Evolutionary conservation across 2,888 invertebrate genomes (phyloP), one percentile per base, ranked within the genome.

Genomic region (Oithona nana): DNA sequence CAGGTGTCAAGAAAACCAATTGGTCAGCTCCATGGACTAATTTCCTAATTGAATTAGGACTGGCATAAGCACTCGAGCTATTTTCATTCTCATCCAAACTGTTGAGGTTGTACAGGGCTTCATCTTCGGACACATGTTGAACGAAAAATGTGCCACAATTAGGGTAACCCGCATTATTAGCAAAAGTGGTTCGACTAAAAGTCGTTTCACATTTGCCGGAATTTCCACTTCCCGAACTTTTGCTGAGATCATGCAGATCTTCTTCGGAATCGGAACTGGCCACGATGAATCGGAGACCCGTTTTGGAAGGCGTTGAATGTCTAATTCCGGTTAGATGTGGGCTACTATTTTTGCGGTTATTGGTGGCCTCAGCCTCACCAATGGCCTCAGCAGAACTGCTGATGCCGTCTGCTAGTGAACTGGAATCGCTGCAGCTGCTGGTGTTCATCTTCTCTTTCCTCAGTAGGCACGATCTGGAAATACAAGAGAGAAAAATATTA

Each of bases 121-220:
- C 57, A 2, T 57, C 57, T 13, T 57, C 57, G 28, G 57, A 57
- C 1, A 57, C 29, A 29, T 57, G 57, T 29, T 57, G 57, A 13
- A 57, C 24, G 20, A 57, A 57, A 29, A 28, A 57, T 24, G 57
- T 57, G 57, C 26, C 57, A 57, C 57, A 57, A 4, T 57, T 57
- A 13, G 57, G 57, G 28, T 28, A 39, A 6, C 39, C 39, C 16
- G 39, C 39, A 39, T 39, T 39, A 16, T 39, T 39, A 11, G 39
- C 39, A 16, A 39, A 39, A 11, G 39, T 39, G 39, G 39, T 39
- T 39, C 39, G 39, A 39, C 39, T 39, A 16, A 39, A 39, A 6
- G 39, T 39, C 39, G 39, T 39, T 16, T 39, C 39, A 16, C 39
- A 39, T 39, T 39, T 39, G 39, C 8, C 6, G 39, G 39, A 39